These are phyloP conservation scores for Odontesthes bonariensis DNA, from an alignment of 2,113 vertebrate genomes.

Conservation along the genomic window DNA sequence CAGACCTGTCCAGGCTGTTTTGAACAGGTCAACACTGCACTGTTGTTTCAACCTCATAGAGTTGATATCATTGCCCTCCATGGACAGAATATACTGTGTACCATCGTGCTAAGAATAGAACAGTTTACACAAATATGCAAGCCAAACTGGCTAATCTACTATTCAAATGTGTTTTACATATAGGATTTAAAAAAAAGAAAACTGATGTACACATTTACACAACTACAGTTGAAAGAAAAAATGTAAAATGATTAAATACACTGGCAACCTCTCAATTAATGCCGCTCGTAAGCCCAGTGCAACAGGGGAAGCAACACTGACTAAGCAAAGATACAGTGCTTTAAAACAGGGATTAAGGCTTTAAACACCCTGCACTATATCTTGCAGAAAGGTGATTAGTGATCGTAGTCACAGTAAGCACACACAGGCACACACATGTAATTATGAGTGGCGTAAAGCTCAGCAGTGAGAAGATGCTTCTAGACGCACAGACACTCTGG, in stretches of 20 bases:
- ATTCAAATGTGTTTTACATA: no score
- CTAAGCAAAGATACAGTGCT: slow-evolving; percentile 57
- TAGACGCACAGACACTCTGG: slow-evolving; percentile 11
- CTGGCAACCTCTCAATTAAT: not conserved
- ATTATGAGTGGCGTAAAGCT: slow-evolving; percentile 12
- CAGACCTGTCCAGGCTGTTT: not conserved
- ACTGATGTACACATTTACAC: no score
- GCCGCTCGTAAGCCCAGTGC: slow-evolving; percentile 20
- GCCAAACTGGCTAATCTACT: not conserved
- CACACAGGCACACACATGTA: slow-evolving; percentile 9
- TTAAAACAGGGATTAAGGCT: slow-evolving; percentile 66
- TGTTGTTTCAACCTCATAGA: slow-evolving; percentile 32
- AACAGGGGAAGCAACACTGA: slow-evolving; percentile 48
- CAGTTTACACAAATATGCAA: not conserved
- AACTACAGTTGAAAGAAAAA: not conserved
- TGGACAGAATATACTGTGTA: not conserved
- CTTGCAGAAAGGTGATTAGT: slow-evolving; percentile 71
- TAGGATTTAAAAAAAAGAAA: no score
- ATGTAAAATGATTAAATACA: slow-evolving; percentile 1
- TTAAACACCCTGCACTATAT: slow-evolving; percentile 58
- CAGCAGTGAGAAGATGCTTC: slow-evolving; percentile 22
- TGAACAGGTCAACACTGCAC: slow-evolving; percentile 18
- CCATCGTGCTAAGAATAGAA: not conserved
- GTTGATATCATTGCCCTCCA: slow-evolving; percentile 5
- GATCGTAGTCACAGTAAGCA: slow-evolving; percentile 46